Percentiles rank a stretch among this genome's conserved stretches.
phyloP scores from a whole-genome alignment of 2,797 vertebrate species.

The Tokudaia muenninki region DNA sequence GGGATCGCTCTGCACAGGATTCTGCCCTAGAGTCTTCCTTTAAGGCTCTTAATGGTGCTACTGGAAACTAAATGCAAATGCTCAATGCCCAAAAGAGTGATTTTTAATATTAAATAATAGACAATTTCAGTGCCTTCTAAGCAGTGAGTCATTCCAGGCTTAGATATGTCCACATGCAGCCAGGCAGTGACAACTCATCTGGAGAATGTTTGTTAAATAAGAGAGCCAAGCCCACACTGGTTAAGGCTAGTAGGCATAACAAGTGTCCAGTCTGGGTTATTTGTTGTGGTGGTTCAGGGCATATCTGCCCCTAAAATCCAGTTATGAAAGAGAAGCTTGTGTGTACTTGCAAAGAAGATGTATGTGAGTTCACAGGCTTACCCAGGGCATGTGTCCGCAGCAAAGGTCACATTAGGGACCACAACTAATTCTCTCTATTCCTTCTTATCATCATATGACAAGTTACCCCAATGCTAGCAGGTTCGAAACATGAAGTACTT shows the following conservation, averaged over 20 bases:
- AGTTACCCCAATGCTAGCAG: neutral
- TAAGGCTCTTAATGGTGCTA: neutral
- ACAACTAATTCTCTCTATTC: neutral
- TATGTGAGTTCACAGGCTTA: accelerated
- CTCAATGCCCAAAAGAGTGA: neutral
- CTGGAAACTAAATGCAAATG: neutral
- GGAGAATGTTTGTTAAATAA: neutral
- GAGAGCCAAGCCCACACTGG: neutral
- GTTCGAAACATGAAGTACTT: neutral
- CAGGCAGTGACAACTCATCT: neutral
- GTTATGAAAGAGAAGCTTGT: neutral
- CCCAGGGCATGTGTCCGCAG: neutral
- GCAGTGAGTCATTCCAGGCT: neutral
- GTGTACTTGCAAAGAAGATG: neutral
- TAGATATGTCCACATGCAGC: neutral
- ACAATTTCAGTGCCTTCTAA: neutral
- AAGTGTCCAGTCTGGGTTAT: neutral
- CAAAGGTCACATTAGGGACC: neutral
- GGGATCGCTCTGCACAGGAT: neutral
- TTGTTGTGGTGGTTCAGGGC: neutral
- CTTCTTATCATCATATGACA: neutral
- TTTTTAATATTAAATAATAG: neutral
- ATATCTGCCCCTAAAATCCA: neutral
- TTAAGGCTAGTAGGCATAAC: neutral
- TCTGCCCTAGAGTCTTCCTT: neutral